These are phyloP conservation scores for Indicator maculatus DNA, from an alignment of 2,113 vertebrate genomes.

Conservation along the genomic window DNA sequence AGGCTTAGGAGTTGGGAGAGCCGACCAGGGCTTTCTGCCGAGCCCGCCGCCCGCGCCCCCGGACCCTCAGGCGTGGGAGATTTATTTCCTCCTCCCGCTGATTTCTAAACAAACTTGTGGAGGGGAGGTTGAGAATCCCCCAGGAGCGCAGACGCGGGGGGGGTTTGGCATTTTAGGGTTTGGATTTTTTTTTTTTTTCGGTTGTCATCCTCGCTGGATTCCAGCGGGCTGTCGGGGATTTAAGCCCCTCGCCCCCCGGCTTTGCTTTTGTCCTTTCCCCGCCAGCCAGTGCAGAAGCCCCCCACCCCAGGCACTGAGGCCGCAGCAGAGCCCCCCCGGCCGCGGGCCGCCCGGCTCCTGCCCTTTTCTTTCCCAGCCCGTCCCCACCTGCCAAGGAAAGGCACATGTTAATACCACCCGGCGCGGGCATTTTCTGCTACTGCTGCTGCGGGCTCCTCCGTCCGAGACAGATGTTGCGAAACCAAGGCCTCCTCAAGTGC, in stretches of 20 bases:
- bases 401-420: slow-evolving; percentile 78
- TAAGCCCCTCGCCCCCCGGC: background rate
- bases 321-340: slow-evolving; percentile 24
- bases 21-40: background rate
- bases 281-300: background rate
- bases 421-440: slow-evolving; percentile 77
- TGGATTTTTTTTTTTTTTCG: background rate
- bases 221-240: slow-evolving; percentile 10
- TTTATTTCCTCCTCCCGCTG: slow-evolving; percentile 8
- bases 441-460: slow-evolving; percentile 77
- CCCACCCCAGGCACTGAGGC: background rate
- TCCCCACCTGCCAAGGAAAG: slow-evolving; percentile 55
- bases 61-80: slow-evolving; percentile 44
- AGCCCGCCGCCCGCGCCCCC: slow-evolving; percentile 19
- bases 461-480: slow-evolving; percentile 87
- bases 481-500: slow-evolving; percentile 94
- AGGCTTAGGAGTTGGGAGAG: slow-evolving; percentile 45
- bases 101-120: slow-evolving; percentile 47
- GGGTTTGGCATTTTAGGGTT: background rate
- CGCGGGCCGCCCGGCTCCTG: slow-evolving; percentile 28
- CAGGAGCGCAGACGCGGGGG: background rate
- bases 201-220: background rate
- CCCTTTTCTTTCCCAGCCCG: slow-evolving; percentile 30
- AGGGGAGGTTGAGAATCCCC: background rate
- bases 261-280: background rate